Base-by-base conservation (phyloP, 1,140 invertebrate species). In the Macrocentrus cingulum region DNA sequence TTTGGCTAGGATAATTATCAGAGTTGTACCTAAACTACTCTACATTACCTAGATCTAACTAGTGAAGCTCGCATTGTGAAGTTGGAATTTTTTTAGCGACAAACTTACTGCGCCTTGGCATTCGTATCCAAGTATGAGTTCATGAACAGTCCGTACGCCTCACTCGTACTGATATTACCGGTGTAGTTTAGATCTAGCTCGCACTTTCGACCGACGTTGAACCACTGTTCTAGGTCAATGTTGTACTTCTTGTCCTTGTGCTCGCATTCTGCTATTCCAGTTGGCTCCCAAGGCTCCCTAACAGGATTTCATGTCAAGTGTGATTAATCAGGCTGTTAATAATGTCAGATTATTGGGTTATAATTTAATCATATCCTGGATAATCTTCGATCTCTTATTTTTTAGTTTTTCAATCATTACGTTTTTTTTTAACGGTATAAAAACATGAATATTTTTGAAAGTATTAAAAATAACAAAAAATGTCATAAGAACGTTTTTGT, bases 121-220 rank as follows among this genome's bases (percentile, higher is more conserved):
- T 71, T 65, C 0, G 66, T 53, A 48, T 84, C 82, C 0, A 69
- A 68, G 61, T 88, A 88, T 16, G 75, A 77, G 46, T 82, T 82
- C 64, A 81, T 84, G 63, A 88, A 88, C 11, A 89, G 75, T 0
- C 84, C 87, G 50, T 84, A 83, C 0, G 81, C 81, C 1, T 69
- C 79, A 2, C 79, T 78, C 2, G 80, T 84, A 62, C 81, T 83
- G 52, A 89, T 69, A 39, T 77, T 81, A 11, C 86, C 87, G 19
- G 76, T 74, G 63, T 85, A 89, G 1, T 68, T 75, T 16, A 89
- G 79, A 50, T 82, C 78, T 3, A 89, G 61, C 51, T 82, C 65
- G 8, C 83, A 84, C 15, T 72, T 70, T 0, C 78, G 73, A 0
- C 79, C 80, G 15, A 68, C 44, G 20, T 80, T 81, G 1, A 85